phyloP scores from a whole-genome alignment of 2,113 vertebrate genomes.

The Origma solitaria region DNA sequence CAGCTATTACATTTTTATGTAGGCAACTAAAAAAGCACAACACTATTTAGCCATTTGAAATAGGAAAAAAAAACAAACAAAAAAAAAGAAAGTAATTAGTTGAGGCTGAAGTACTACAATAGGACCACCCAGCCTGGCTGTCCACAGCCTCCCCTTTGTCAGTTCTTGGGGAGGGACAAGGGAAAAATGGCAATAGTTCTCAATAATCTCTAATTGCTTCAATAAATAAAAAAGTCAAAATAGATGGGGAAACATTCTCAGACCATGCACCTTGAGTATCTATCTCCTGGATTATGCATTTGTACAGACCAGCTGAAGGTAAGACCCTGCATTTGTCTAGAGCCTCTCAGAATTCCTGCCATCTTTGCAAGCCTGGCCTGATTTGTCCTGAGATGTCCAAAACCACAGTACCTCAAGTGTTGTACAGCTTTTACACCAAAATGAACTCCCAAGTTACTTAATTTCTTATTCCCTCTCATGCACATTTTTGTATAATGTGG shows the following conservation, averaged over 20 bases:
- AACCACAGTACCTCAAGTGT: background rate
- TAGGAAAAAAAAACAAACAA: background rate
- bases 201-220: background rate
- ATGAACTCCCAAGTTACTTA: background rate
- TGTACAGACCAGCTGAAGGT: background rate
- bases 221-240: background rate
- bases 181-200: background rate
- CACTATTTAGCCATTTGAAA: background rate
- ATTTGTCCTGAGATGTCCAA: background rate
- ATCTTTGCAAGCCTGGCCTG: background rate
- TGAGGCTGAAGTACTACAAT: background rate
- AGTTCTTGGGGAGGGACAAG: background rate
- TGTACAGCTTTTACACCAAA: background rate
- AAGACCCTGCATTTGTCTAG: background rate
- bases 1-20: background rate
- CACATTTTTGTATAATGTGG: background rate
- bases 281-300: background rate
- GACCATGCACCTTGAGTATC: background rate
- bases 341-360: background rate
- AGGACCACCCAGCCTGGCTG: background rate
- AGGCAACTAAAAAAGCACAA: background rate
- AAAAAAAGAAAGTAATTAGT: background rate
- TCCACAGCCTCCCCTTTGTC: background rate
- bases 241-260: background rate
- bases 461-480: background rate